Conservation (phyloP, 2,113 vertebrate genomes). For the Plecotus auritus region DNA sequence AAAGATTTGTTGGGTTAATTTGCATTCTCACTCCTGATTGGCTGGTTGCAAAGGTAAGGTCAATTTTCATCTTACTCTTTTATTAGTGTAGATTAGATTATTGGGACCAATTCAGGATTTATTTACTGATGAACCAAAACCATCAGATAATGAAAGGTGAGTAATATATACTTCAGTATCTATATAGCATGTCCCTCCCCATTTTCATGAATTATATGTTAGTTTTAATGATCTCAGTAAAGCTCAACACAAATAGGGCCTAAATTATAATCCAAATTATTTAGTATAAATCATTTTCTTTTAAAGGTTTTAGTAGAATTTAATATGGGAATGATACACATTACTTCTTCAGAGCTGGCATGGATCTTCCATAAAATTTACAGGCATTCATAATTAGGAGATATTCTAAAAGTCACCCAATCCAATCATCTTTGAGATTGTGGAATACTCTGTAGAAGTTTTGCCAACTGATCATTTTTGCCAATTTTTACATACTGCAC, state of each 20-base stretch:
- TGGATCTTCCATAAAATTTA: not conserved
- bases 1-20: too few relatives aligned
- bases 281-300: not conserved
- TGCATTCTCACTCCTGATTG: too few relatives aligned
- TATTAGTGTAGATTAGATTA: not conserved
- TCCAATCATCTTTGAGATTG: not conserved
- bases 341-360: not conserved
- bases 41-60: too few relatives aligned
- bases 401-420: not conserved
- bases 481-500: not conserved
- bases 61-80: too few relatives aligned
- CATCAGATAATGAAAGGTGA: not conserved
- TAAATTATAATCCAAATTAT: not conserved
- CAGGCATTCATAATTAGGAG: not conserved
- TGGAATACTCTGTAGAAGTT: not conserved
- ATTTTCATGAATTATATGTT: not conserved
- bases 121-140: not conserved
- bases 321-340: not conserved
- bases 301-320: not conserved
- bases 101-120: not conserved
- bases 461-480: not conserved
- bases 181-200: not conserved
- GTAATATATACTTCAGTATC: not conserved
- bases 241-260: not conserved
- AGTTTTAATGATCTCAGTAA: not conserved